These are phyloP conservation scores for Rhodinocichla rosea DNA, from an alignment of 2,113 vertebrate species.

Conservation along the genomic window DNA sequence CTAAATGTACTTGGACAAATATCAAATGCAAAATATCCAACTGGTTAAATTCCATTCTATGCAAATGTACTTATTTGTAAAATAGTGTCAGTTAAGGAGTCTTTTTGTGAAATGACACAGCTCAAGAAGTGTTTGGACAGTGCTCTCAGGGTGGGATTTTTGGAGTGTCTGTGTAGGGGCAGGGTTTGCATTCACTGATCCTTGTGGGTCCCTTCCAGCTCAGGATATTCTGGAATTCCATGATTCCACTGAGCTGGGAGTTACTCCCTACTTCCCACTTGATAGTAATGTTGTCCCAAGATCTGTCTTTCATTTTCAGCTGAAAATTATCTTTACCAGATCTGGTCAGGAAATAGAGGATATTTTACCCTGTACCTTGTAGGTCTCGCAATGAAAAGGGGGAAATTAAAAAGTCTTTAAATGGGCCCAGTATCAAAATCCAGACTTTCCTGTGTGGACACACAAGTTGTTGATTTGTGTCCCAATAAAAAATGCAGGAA, in stretches of 20 bases:
- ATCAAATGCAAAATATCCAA: background rate
- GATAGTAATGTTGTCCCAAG: background rate
- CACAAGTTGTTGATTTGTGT: rapidly evolving
- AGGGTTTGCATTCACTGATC: background rate
- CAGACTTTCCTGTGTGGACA: background rate
- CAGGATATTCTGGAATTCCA: background rate
- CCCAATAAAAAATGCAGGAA: background rate
- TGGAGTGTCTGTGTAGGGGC: background rate
- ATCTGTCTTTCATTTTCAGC: background rate
- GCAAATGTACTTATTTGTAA: background rate
- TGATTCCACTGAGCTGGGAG: background rate
- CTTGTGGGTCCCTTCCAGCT: background rate
- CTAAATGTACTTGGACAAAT: background rate
- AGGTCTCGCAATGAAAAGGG: background rate
- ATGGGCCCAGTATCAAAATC: background rate
- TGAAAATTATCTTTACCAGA: background rate
- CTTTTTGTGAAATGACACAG: background rate
- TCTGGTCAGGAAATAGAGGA: background rate
- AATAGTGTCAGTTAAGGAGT: background rate
- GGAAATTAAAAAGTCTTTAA: background rate
- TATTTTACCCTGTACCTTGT: background rate
- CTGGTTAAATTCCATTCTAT: background rate
- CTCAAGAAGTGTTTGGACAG: background rate
- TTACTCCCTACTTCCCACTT: background rate
- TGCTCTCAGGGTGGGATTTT: background rate